Evolutionary conservation across 2,797 vertebrate genomes (phyloP).

Genomic region (Apogon talboti): DNA sequence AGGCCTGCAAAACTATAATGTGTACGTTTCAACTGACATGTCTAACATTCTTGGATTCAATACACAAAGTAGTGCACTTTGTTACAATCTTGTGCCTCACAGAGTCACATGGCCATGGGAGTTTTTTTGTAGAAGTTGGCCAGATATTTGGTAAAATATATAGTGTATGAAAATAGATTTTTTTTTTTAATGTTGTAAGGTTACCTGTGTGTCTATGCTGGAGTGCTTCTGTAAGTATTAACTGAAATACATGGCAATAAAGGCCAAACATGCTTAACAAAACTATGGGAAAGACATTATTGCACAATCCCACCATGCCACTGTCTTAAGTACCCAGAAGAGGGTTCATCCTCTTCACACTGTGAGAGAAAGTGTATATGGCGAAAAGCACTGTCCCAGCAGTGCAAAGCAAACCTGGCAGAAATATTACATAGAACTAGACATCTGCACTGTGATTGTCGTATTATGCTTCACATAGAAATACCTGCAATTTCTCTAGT

Average conservation of each 20-base stretch:
- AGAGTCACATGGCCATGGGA: conserved; percentile 34
- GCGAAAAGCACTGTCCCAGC: conserved; percentile 80
- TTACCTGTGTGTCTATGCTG: conserved; percentile 55
- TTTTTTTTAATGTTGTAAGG: conserved; percentile 32
- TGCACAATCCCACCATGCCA: conserved; percentile 83
- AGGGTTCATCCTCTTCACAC: conserved; percentile 45
- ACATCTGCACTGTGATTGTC: conserved; percentile 70
- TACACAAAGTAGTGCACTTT: conserved; percentile 68
- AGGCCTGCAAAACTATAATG: conserved; percentile 37
- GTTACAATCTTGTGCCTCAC: conserved; percentile 67
- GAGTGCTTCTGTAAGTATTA: conserved; percentile 73
- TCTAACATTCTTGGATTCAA: conserved; percentile 52
- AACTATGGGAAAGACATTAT: conserved; percentile 81
- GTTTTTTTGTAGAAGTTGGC: conserved; percentile 51
- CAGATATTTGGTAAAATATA: conserved; percentile 58
- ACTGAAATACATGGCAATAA: conserved; percentile 49
- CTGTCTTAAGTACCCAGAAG: conserved; percentile 69
- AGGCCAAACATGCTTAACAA: conserved; percentile 52
- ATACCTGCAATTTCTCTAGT: conserved; percentile 24
- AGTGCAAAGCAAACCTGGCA: conserved; percentile 73
- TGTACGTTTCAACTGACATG: conserved; percentile 40
- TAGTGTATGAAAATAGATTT: conserved; percentile 26
- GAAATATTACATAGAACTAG: conserved; percentile 53
- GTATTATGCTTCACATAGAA: conserved; percentile 34
- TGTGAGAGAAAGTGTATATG: conserved; percentile 53